phyloP scores from a whole-genome alignment of 1,140 invertebrate species.

The Trissolcus basalis region DNA sequence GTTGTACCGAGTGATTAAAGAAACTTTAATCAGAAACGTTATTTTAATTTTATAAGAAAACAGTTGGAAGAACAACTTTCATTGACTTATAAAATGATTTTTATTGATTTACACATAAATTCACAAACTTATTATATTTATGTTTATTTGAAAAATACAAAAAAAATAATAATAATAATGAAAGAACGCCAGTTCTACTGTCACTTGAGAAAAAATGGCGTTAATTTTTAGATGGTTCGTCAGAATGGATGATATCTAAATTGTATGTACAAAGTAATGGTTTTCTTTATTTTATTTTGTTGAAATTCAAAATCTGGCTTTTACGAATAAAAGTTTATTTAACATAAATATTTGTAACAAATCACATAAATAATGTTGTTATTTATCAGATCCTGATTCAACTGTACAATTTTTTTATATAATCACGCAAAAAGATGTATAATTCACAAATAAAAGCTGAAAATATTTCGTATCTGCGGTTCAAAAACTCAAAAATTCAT shows the following conservation, averaged over 20 bases:
- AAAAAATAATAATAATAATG: too few relatives aligned
- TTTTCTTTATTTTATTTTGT: conserved; percentile 11
- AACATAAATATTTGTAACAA: conserved; percentile 17
- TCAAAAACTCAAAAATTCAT: neutral
- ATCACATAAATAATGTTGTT: conserved; percentile 1
- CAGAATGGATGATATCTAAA: too few relatives aligned
- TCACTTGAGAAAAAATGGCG: too few relatives aligned
- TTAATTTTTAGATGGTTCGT: too few relatives aligned
- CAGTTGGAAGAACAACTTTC: too few relatives aligned
- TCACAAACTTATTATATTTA: too few relatives aligned
- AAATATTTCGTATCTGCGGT: neutral
- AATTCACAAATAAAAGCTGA: neutral
- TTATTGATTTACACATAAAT: too few relatives aligned
- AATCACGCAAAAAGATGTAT: conserved; percentile 6
- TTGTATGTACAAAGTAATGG: conserved; percentile 4
- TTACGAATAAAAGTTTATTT: conserved; percentile 5
- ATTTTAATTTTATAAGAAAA: too few relatives aligned
- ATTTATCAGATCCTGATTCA: neutral
- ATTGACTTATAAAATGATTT: too few relatives aligned
- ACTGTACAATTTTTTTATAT: conserved; percentile 10
- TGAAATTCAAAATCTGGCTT: conserved; percentile 6
- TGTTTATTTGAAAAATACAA: too few relatives aligned
- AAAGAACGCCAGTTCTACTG: too few relatives aligned
- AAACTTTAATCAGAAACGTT: neutral
- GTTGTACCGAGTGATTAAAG: neutral